A percentile compares a stretch with the other conserved stretches of the same genome.
phyloP scores from a whole-genome alignment of 1,140 invertebrate species.

The Tetragonula clypearis region DNA sequence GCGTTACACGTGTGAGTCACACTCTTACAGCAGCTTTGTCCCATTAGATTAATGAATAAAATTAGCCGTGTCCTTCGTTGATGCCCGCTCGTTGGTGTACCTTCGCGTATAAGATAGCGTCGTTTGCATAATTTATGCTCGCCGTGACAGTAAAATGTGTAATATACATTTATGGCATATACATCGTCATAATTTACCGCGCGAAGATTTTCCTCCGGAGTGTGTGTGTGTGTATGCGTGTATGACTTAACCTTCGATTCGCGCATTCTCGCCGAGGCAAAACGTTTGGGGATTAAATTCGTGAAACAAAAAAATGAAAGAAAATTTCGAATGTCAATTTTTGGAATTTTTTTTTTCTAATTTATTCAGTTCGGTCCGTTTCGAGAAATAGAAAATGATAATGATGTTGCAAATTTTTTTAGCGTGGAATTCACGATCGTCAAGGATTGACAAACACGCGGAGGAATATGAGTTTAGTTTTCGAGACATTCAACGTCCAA shows the following conservation, averaged over 20 bases:
- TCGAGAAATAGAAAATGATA: too few species aligned
- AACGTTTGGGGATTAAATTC: too few species aligned
- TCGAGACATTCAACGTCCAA: too few species aligned
- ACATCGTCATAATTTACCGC: neutral
- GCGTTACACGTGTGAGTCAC: constrained; percentile 23
- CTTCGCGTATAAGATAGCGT: neutral
- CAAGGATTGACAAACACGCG: too few species aligned
- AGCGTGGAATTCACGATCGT: too few species aligned
- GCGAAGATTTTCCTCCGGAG: neutral
- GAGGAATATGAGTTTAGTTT: too few species aligned
- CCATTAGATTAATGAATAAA: constrained; percentile 47
- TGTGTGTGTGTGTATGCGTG: too few species aligned
- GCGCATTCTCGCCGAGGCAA: neutral
- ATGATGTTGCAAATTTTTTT: too few species aligned
- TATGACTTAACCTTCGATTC: neutral
- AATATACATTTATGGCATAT: constrained; percentile 1
- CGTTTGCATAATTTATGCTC: constrained; percentile 37
- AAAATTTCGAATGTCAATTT: too few species aligned
- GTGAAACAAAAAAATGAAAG: too few species aligned
- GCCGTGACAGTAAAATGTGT: neutral
- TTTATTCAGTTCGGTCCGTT: too few species aligned
- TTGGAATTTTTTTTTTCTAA: too few species aligned
- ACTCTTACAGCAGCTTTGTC: constrained; percentile 37
- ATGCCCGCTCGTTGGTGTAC: neutral
- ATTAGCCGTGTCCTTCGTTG: constrained; percentile 24